Percentiles rank a stretch among this genome's conserved stretches.
phyloP scores from a whole-genome alignment of 2,797 vertebrate species.

The Serranus cabrilla region DNA sequence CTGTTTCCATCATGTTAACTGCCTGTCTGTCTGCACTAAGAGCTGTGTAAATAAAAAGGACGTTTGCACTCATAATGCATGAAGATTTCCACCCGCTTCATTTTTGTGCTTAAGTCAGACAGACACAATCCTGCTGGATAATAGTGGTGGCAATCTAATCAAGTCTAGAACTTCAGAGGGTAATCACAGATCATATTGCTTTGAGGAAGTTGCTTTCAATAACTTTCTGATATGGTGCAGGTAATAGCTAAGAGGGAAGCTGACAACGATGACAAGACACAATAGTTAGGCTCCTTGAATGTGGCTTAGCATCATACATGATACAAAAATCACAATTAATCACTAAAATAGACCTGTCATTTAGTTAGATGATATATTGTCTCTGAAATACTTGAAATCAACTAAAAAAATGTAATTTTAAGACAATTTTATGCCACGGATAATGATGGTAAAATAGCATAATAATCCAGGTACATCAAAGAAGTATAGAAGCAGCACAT shows the following conservation, averaged over 20 bases:
- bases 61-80: not conserved
- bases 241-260: not conserved
- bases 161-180: not conserved
- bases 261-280: not conserved
- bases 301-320: not conserved
- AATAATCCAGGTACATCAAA: too few relatives aligned
- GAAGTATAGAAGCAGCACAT: too few relatives aligned
- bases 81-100: conserved; percentile 20
- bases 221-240: not conserved
- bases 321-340: not conserved
- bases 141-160: conserved; percentile 23
- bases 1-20: conserved; percentile 54
- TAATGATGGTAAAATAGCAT: too few relatives aligned
- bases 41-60: conserved; percentile 34
- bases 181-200: conserved; percentile 1
- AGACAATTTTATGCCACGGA: too few relatives aligned
- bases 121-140: conserved; percentile 3
- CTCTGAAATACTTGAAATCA: too few relatives aligned
- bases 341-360: not conserved
- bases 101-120: conserved; percentile 33
- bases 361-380: too few relatives aligned
- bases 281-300: not conserved
- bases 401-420: too few relatives aligned
- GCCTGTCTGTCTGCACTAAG: conserved; percentile 13
- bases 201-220: conserved; percentile 4